Percentiles rank a stretch among this genome's conserved stretches.
These are phyloP conservation scores for Leptopilina syphax DNA, from an alignment of 2,888 invertebrate species.

Conservation along the genomic window DNA sequence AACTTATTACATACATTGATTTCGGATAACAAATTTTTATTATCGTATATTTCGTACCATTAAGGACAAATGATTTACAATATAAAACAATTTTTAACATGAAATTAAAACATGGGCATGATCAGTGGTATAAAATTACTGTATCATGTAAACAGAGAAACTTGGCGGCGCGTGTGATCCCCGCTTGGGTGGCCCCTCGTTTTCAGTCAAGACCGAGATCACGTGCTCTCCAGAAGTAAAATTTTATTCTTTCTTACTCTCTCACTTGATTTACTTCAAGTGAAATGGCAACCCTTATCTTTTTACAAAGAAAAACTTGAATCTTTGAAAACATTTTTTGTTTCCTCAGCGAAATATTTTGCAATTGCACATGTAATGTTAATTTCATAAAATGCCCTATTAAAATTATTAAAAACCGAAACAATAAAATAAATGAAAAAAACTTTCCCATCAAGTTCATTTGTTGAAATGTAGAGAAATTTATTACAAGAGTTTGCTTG, in stretches of 20 bases:
- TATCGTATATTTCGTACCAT: neutral
- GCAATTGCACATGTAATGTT: too few relatives aligned
- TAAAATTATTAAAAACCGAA: too few relatives aligned
- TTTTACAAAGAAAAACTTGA: neutral
- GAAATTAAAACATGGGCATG: constrained; percentile 51
- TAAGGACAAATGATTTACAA: neutral
- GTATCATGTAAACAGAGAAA: constrained; percentile 74
- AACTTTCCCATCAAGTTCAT: neutral
- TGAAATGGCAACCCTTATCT: constrained; percentile 1
- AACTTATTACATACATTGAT: too few relatives aligned
- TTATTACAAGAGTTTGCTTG: neutral
- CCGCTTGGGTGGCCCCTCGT: constrained; percentile 72
- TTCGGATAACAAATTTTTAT: too few relatives aligned
- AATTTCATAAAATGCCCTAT: too few relatives aligned
- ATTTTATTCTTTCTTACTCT: neutral
- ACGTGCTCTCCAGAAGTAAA: constrained; percentile 47
- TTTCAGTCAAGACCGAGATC: constrained; percentile 48
- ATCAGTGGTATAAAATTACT: constrained; percentile 75
- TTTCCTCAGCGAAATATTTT: too few relatives aligned
- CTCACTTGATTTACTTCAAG: constrained; percentile 5
- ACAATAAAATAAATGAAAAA: too few relatives aligned
- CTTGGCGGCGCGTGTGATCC: constrained; percentile 74
- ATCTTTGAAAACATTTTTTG: neutral
- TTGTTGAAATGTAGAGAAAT: constrained; percentile 14
- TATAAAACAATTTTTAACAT: constrained; percentile 4